Evolutionary conservation across 2,113 vertebrate species (phyloP).

Genomic region (Pan paniscus): DNA sequence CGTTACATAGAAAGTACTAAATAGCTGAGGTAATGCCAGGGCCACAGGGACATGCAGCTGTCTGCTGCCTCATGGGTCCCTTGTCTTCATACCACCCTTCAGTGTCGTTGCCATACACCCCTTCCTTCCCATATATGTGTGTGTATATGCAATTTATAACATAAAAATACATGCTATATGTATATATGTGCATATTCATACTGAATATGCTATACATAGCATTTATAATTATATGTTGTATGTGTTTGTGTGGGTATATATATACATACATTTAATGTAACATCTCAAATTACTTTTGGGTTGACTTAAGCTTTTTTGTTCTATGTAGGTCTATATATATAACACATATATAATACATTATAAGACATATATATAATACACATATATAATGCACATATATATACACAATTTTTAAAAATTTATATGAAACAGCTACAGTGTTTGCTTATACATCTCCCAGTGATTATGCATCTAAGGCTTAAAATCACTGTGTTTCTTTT

Average conservation of each 20-base stretch:
- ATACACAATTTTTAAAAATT: not conserved
- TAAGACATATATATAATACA: too few relatives aligned
- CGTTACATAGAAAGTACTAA: not conserved
- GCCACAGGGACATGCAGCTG: fast-evolving
- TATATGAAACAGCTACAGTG: not conserved
- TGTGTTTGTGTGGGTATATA: not conserved
- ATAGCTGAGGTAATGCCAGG: fast-evolving
- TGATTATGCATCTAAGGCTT: not conserved
- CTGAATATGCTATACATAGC: not conserved
- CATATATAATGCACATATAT: not conserved
- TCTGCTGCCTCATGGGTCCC: not conserved
- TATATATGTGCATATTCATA: not conserved
- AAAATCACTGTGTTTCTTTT: not conserved
- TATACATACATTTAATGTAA: not conserved
- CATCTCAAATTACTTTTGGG: not conserved
- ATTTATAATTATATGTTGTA: not conserved
- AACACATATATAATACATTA: too few relatives aligned
- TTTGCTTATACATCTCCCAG: not conserved
- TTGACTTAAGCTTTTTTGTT: not conserved
- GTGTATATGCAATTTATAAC: not conserved
- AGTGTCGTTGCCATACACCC: not conserved
- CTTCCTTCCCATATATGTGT: not conserved
- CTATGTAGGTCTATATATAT: not conserved
- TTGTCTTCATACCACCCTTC: not conserved
- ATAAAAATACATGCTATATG: not conserved